These are phyloP conservation scores for Aptenodytes forsteri DNA, from an alignment of 2,113 vertebrate species.

Conservation along the genomic window DNA sequence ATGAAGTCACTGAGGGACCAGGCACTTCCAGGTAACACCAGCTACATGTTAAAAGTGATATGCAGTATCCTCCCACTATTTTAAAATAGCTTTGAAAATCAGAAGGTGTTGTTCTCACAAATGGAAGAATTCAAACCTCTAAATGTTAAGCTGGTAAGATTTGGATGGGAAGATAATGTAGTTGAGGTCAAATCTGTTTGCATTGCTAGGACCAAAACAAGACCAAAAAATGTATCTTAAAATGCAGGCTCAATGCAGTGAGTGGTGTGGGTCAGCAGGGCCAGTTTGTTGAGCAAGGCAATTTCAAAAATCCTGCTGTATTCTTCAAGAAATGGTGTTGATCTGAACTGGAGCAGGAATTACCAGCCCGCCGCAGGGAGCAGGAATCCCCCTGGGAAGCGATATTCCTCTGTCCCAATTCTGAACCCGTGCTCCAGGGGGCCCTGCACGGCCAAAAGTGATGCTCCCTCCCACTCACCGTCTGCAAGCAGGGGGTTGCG, in stretches of 20 bases:
- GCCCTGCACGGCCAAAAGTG: not conserved
- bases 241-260: not conserved
- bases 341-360: not conserved
- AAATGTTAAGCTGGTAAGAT: not conserved
- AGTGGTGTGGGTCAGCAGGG: not conserved
- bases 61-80: not conserved
- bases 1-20: not conserved
- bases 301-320: not conserved
- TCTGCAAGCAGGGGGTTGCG: rapidly evolving
- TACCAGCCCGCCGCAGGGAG: rapidly evolving
- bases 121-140: not conserved
- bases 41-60: not conserved
- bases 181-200: not conserved
- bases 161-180: not conserved
- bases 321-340: not conserved
- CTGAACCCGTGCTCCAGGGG: conserved; percentile 31
- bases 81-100: not conserved
- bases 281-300: not conserved
- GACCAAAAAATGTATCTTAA: not conserved
- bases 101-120: not conserved
- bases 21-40: not conserved
- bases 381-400: not conserved
- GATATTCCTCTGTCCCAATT: not conserved
- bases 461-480: not conserved
- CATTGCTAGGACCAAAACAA: not conserved